These are phyloP conservation scores for Tursiops truncatus DNA, from an alignment of 2,113 vertebrate genomes.

Conservation along the genomic window DNA sequence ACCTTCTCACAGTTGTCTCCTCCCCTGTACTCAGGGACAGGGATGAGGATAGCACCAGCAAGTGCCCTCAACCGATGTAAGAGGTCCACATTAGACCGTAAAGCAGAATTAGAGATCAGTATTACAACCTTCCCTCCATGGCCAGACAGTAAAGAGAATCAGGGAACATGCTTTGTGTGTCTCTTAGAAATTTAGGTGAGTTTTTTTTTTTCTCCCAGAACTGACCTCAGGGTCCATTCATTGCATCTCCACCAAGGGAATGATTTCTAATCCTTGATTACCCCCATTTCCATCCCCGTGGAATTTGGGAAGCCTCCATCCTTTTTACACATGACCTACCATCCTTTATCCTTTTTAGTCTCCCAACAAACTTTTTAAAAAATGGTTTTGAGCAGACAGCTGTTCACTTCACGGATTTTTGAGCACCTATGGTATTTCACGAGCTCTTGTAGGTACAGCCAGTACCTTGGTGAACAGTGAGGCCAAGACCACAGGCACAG, in stretches of 20 bases:
- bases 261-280: not conserved
- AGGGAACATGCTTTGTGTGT: not conserved
- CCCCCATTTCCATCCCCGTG: not conserved
- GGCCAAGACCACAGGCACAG: not conserved
- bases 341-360: not conserved
- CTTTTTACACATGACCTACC: not conserved
- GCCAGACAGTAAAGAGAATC: not conserved
- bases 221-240: not conserved
- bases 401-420: not conserved
- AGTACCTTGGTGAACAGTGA: not conserved
- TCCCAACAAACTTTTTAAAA: not conserved
- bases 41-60: not conserved
- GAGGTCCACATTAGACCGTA: not conserved
- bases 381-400: not conserved
- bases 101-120: not conserved
- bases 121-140: too few species aligned
- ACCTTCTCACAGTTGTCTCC: not conserved
- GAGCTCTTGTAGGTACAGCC: not conserved
- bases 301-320: not conserved
- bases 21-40: not conserved
- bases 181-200: not conserved
- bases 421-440: not conserved
- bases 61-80: not conserved
- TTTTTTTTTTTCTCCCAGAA: not conserved
- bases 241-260: not conserved